phyloP scores from a whole-genome alignment of 2,888 invertebrate species.

The Scaptomyza flava region DNA sequence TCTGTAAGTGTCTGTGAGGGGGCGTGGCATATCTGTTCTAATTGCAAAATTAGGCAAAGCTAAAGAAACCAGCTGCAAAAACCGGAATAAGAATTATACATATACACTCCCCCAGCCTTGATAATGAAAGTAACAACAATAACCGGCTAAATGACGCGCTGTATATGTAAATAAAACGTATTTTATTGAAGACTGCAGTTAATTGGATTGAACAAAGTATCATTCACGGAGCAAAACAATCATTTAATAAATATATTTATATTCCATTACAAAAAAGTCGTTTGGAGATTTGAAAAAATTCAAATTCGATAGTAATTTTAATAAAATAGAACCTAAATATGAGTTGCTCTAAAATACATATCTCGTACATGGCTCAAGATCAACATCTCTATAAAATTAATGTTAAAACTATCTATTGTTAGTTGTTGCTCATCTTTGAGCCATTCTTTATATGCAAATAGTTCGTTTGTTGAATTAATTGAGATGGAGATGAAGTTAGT shows the following conservation, averaged over 20 bases:
- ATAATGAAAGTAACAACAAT: slow-evolving; percentile 14
- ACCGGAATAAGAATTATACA: slow-evolving; percentile 41
- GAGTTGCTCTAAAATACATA: slow-evolving; percentile 13
- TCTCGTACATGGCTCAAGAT: background rate
- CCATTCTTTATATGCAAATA: slow-evolving; percentile 51
- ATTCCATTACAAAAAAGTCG: too few relatives aligned
- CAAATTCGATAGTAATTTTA: too few relatives aligned
- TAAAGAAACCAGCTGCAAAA: slow-evolving; percentile 24
- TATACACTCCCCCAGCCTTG: too few relatives aligned
- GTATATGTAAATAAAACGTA: slow-evolving; percentile 43
- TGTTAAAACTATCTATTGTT: slow-evolving; percentile 16
- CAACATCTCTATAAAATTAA: background rate
- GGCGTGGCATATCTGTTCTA: slow-evolving; percentile 36
- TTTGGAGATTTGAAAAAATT: too few relatives aligned
- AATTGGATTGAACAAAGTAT: slow-evolving; percentile 29
- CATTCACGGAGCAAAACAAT: slow-evolving; percentile 1
- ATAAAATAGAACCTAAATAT: too few relatives aligned
- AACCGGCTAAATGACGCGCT: slow-evolving; percentile 72
- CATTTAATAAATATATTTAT: too few relatives aligned
- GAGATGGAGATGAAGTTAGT: slow-evolving; percentile 20
- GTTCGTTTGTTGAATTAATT: slow-evolving; percentile 37
- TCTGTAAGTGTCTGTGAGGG: slow-evolving; percentile 1
- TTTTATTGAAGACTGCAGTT: slow-evolving; percentile 47
- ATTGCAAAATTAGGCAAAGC: slow-evolving; percentile 13
- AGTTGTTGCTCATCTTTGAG: slow-evolving; percentile 25